phyloP scores from a whole-genome alignment of 2,888 invertebrate species.

The Cenopis cana region DNA sequence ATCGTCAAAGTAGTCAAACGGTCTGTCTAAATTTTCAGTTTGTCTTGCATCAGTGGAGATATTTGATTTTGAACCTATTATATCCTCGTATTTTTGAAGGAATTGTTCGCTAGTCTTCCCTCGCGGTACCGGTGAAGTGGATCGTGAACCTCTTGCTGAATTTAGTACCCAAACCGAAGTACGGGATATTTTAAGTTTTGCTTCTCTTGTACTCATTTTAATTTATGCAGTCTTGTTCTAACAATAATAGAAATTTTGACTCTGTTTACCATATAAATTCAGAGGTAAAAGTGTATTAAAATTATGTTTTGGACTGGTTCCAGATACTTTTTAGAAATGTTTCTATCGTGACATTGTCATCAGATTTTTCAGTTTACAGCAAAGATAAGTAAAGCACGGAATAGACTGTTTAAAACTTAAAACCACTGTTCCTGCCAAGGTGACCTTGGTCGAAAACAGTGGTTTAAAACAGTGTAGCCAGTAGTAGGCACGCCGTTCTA shows the following conservation, averaged over 20 bases:
- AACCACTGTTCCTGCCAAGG: too few relatives aligned
- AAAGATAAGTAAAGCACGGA: too few relatives aligned
- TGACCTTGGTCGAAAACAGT: too few relatives aligned
- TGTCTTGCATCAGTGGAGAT: conserved; percentile 60
- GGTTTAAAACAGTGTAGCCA: too few relatives aligned
- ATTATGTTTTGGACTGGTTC: not conserved
- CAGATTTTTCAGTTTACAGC: too few relatives aligned
- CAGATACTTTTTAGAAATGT: not conserved
- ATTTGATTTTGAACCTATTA: conserved; percentile 70
- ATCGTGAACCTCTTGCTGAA: conserved; percentile 57
- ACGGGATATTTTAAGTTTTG: conserved; percentile 44
- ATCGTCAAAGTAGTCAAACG: conserved; percentile 77
- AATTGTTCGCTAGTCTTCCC: conserved; percentile 59
- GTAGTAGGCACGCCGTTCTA: too few relatives aligned
- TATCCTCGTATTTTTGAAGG: conserved; percentile 68
- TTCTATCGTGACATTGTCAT: conserved; percentile 14
- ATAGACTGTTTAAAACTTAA: too few relatives aligned
- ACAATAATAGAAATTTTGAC: not conserved
- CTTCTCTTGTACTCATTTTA: conserved; percentile 61
- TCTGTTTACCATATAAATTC: not conserved
- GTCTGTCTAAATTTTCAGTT: conserved; percentile 65
- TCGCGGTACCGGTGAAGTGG: conserved; percentile 60
- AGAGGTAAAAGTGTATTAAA: not conserved
- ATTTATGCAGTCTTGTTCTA: conserved; percentile 47
- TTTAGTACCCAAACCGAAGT: conserved; percentile 59